Evolutionary conservation across 2,888 invertebrate species (phyloP), one percentile per base, ranked within the genome.

Genomic region (Eucera pruinosa): DNA sequence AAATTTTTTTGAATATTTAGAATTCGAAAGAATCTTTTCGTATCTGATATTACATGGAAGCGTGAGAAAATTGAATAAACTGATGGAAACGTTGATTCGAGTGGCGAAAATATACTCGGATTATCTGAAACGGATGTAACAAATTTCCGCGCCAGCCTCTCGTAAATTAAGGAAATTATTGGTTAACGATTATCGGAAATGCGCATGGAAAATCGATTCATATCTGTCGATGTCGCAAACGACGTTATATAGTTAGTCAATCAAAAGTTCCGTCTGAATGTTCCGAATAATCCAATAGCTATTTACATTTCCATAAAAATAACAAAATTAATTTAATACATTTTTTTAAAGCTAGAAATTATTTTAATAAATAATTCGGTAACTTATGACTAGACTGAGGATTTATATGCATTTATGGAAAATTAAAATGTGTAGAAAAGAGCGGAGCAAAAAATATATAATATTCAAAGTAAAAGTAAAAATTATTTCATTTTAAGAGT

Each of bases 171-270:
- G 45, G 39, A 54, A 58, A 71, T 48, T 30, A 7, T 45, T 65
- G 54, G 65, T 11, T n/a, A 41, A 76, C 36, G 61, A 25, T 50
- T 62, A 54, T 62, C 27, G 62, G 68, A 58, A 68, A 67, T 68
- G 27, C 25, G 33, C 52, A 58, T 20, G 77, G 39, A 64, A 45
- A 48, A 23, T 25, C 20, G 41, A 47, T 61, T 48, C 33, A n/a
- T 47, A 39, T 13, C 50, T 41, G 74, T 41, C 48, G 25, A 25
- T n/a, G n/a, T n/a, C n/a, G n/a, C n/a, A n/a, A n/a, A n/a, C n/a
- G n/a, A n/a, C n/a, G n/a, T n/a, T n/a, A n/a, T n/a, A n/a, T 13
- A 11, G 20, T 15, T 52, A 20, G 52, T 62, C 68, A 13, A 11
- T 41, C 23, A 36, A 45, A 68, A 36, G 15, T 62, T 52, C 20